phyloP scores from a whole-genome alignment of 2,797 vertebrate genomes.

The Semaprochilodus insignis region DNA sequence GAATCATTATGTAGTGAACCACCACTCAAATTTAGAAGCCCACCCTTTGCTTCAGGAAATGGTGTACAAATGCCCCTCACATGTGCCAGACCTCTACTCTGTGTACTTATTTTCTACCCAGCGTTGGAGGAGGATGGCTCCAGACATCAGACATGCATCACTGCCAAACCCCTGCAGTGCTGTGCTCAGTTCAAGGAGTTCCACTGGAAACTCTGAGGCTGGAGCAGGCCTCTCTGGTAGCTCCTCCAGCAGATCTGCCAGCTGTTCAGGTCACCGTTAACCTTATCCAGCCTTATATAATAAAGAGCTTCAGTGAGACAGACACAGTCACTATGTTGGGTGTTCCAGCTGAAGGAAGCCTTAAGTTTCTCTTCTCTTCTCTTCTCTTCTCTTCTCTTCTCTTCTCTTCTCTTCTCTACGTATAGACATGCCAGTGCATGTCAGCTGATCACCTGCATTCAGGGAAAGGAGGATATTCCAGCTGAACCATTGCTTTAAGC shows the following conservation, averaged over 20 bases:
- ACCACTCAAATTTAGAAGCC: conserved; percentile 53
- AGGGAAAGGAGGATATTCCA: too few species aligned
- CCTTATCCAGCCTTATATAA: conserved; percentile 16
- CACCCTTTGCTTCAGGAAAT: conserved; percentile 59
- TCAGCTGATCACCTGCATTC: too few species aligned
- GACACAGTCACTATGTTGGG: not conserved
- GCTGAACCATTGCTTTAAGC: too few species aligned
- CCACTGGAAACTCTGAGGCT: conserved; percentile 38
- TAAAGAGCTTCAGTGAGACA: not conserved
- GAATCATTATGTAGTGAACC: conserved; percentile 49
- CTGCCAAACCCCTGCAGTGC: conserved; percentile 47
- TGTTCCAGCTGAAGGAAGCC: conserved; percentile 11
- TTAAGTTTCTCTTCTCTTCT: not conserved
- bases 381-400: not conserved
- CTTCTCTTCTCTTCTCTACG: too few species aligned
- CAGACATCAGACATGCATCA: conserved; percentile 49
- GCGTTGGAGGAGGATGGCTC: conserved; percentile 31
- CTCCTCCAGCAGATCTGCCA: conserved; percentile 23
- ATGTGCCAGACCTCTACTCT: conserved; percentile 59
- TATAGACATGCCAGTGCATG: not conserved
- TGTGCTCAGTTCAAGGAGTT: conserved; percentile 44
- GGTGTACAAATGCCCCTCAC: conserved; percentile 59
- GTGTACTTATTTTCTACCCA: conserved; percentile 51
- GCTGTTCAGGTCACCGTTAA: conserved; percentile 23
- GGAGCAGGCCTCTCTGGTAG: conserved; percentile 35